phyloP scores from a whole-genome alignment of 2,797 vertebrate genomes.

The Picus viridis region DNA sequence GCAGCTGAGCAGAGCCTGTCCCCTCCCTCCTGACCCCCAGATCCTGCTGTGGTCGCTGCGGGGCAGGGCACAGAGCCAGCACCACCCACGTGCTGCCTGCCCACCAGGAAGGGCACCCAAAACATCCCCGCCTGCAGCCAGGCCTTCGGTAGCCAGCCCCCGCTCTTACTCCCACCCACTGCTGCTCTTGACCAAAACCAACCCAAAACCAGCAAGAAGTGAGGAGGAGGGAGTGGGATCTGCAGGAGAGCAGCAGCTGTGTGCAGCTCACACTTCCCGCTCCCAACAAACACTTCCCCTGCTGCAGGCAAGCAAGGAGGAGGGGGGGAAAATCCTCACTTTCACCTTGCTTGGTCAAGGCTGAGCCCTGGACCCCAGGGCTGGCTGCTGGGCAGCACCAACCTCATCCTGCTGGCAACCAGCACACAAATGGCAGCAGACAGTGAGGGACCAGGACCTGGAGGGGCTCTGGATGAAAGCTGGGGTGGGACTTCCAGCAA shows the following conservation, averaged over 20 bases:
- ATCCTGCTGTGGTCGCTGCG: constrained; percentile 22
- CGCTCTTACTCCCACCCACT: neutral
- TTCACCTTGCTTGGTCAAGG: neutral
- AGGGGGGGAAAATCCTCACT: neutral
- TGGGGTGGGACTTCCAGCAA: too few relatives aligned
- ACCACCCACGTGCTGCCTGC: constrained; percentile 12
- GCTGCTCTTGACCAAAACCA: neutral
- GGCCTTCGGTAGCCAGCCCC: neutral
- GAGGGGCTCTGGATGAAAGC: too few relatives aligned
- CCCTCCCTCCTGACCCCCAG: too few relatives aligned
- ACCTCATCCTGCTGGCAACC: neutral
- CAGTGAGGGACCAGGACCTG: neutral
- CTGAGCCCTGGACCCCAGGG: neutral
- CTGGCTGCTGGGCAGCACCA: neutral
- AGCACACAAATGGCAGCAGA: neutral
- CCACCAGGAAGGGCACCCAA: constrained; percentile 3
- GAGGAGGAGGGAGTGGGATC: neutral
- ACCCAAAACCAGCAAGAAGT: neutral
- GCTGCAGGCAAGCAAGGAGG: neutral
- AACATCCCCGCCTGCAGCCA: neutral
- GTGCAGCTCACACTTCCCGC: neutral
- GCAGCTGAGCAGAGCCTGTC: too few relatives aligned
- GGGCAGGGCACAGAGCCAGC: neutral
- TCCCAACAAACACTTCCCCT: neutral
- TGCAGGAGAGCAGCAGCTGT: neutral